Base-by-base conservation (phyloP, 1,140 invertebrate genomes). In the Chrysoperla carnea region DNA sequence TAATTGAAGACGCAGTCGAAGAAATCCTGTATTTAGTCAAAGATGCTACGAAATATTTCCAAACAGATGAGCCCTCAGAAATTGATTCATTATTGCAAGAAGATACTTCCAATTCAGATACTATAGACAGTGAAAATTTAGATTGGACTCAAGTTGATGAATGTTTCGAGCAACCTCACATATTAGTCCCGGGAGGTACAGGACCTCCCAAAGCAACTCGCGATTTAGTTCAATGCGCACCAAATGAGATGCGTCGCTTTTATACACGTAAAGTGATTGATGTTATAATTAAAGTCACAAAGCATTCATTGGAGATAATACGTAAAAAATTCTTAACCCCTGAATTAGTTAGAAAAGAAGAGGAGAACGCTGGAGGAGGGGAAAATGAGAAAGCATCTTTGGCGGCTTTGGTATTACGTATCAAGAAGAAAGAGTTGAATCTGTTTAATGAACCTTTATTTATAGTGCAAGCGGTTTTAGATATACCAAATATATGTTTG, bases 1-100 rank as follows among this genome's bases (percentile, higher is more conserved):
- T 92, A 73, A 77, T 93, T 1, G 88, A 93, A 55, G 85, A 92
- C 61, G 88, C 88, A 0, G 86, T 91, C 0, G 84, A 90, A 59
- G 89, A 94, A 64, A 76, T 94, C 12, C 66, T 94, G n/a, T 76
- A 81, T 44, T 65, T 95, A 39, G 81, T 94, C 0, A 78, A 73
- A 55, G 83, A 82, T 50, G 76, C 81, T 1, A 73, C 73, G n/a
- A 69, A 73, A 36, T 70, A 69, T 47, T 61, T 64, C 47, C 61
- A 64, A 56, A 55, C 47, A 1, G 36, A 52, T 13, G 58, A 62
- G 43, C 48, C 51, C 3, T 56, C 54, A 40, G 56, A 67, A 40
- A 66, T 65, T 46, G 60, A 65, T 41, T 61, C 66, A 37, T 41
- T 59, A 11, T 52, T 56, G 28, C 33, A 45, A n/a, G 56, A 63